Conservation (phyloP, 1,140 invertebrate species). For the Araneus ventricosus region DNA sequence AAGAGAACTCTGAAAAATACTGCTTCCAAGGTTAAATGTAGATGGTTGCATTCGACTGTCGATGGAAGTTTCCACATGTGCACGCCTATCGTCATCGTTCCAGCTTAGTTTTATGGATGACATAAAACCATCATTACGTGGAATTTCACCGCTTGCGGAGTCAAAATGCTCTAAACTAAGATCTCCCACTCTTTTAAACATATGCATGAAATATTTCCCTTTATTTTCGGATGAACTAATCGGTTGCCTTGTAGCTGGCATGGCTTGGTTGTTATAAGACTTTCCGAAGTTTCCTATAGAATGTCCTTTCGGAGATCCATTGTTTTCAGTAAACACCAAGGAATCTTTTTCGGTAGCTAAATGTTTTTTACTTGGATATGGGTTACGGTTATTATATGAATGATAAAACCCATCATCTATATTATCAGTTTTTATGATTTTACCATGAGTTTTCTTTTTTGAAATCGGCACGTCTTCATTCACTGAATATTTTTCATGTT, state of each 20-base stretch:
- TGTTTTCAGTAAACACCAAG: neutral
- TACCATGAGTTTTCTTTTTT: neutral
- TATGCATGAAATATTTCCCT: slow-evolving; percentile 64
- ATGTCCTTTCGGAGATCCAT: neutral
- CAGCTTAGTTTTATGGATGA: slow-evolving; percentile 61
- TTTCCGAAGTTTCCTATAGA: neutral
- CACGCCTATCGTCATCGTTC: slow-evolving; percentile 54
- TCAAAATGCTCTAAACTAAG: slow-evolving; percentile 49
- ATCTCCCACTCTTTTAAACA: slow-evolving; percentile 65
- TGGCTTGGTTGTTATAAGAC: neutral
- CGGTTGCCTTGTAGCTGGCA: neutral
- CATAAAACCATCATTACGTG: slow-evolving; percentile 36
- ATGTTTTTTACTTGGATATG: slow-evolving; percentile 10
- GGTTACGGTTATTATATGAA: neutral
- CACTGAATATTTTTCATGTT: neutral
- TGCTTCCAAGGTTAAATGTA: neutral
- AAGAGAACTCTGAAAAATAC: neutral
- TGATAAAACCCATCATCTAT: neutral
- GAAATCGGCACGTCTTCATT: neutral
- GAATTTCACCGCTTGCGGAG: neutral
- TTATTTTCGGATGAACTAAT: neutral
- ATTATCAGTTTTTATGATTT: neutral
- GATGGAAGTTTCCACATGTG: slow-evolving; percentile 33
- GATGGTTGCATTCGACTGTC: slow-evolving; percentile 48
- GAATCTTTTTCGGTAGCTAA: neutral